Evolutionary conservation across 2,888 invertebrate species (phyloP).

Genomic region (Drosophila algonquin): DNA sequence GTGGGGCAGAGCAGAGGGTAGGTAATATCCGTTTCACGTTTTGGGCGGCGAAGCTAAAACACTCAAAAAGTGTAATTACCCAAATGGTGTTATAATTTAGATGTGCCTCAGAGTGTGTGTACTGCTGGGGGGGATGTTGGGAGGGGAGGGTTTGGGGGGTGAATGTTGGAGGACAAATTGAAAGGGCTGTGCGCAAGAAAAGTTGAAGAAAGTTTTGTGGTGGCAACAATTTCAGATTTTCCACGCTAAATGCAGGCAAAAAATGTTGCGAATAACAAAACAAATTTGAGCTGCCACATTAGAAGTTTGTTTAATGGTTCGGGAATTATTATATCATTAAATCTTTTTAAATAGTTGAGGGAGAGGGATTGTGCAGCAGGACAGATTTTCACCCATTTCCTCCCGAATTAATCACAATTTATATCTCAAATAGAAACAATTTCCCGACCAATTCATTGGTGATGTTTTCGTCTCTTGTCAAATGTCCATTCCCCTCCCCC

Average conservation of each 20-base stretch:
- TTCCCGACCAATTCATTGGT: constrained; percentile 11
- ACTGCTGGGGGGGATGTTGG: too few species aligned
- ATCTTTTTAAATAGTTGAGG: background rate
- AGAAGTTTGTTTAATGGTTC: constrained; percentile 2
- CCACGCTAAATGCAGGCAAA: constrained; percentile 7
- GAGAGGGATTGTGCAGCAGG: too few species aligned
- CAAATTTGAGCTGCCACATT: background rate
- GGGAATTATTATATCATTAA: background rate
- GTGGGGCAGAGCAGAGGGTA: constrained; percentile 18
- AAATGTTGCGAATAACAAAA: background rate
- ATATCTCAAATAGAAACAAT: background rate
- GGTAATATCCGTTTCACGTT: constrained; percentile 64
- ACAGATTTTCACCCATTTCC: too few species aligned
- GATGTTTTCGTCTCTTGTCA: background rate
- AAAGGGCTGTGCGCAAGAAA: constrained; percentile 41
- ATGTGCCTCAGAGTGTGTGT: constrained; percentile 37
- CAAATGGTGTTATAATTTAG: constrained; percentile 75
- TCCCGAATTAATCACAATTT: too few species aligned
- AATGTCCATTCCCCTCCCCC: background rate
- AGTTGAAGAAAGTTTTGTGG: constrained; percentile 37
- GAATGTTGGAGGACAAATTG: constrained; percentile 24
- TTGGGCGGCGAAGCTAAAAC: constrained; percentile 54
- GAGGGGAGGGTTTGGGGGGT: too few species aligned
- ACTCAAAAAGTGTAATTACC: constrained; percentile 75
- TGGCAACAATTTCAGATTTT: constrained; percentile 29